Conservation (phyloP, 2,888 invertebrate genomes). For the Spodoptera picta region DNA sequence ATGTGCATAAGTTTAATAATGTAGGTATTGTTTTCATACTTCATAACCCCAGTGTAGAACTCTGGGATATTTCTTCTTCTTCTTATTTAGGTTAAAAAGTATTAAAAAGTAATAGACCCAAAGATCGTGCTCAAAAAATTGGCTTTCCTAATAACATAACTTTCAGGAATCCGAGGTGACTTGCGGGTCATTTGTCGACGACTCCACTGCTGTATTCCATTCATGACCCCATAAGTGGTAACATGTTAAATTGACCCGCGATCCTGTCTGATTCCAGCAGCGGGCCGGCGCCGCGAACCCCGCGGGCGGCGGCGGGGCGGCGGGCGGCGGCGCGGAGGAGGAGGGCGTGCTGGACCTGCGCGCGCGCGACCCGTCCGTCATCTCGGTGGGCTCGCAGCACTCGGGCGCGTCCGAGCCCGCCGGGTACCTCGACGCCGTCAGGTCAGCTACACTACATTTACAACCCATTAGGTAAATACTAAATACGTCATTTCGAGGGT, state of each 20-base stretch:
- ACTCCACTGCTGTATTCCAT: too few relatives aligned
- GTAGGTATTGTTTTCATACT: slow-evolving; percentile 50
- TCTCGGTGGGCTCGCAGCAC: slow-evolving; percentile 86
- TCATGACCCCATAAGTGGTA: too few relatives aligned
- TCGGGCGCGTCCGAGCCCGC: slow-evolving; percentile 85
- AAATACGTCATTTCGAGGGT: neutral
- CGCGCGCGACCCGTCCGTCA: slow-evolving; percentile 84
- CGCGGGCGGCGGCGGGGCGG: neutral
- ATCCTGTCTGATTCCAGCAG: slow-evolving; percentile 58
- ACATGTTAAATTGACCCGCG: neutral
- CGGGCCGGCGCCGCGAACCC: slow-evolving; percentile 49
- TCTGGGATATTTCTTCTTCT: too few relatives aligned
- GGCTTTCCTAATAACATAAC: too few relatives aligned
- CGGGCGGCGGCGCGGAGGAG: slow-evolving; percentile 61
- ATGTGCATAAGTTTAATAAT: slow-evolving; percentile 69
- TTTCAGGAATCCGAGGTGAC: too few relatives aligned
- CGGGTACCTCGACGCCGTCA: slow-evolving; percentile 82
- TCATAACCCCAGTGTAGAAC: too few relatives aligned
- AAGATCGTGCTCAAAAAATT: too few relatives aligned
- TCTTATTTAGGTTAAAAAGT: too few relatives aligned
- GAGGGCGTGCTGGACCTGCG: slow-evolving; percentile 89
- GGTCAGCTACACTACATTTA: slow-evolving; percentile 57
- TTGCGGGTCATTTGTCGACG: too few relatives aligned
- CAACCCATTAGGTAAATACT: too few relatives aligned
- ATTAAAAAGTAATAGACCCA: too few relatives aligned